Evolutionary conservation across 2,113 vertebrate genomes (phyloP).

Genomic region (Phodopus roborovskii): DNA sequence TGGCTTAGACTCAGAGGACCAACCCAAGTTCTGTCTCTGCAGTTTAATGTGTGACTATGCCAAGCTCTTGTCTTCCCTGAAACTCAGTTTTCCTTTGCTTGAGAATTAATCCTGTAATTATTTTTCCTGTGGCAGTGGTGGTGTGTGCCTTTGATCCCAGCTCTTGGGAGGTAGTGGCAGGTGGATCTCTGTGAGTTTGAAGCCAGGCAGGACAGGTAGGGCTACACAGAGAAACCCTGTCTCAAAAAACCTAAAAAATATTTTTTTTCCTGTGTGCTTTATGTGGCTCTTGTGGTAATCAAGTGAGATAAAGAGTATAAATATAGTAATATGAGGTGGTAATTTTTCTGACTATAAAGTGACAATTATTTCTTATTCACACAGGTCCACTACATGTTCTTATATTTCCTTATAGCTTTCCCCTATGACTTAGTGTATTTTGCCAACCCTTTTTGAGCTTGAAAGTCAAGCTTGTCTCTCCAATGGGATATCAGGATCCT

Average conservation of each 20-base stretch:
- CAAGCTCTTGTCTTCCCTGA: not conserved
- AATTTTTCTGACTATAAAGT: slow-evolving; percentile 33
- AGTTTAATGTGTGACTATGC: no score
- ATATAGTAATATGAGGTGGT: not conserved
- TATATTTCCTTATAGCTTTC: not conserved
- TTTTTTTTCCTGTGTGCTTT: not conserved
- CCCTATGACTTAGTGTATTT: not conserved
- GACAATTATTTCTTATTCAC: not conserved
- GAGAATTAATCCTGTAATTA: not conserved
- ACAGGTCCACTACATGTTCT: not conserved
- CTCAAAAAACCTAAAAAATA: not conserved
- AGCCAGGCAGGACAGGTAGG: not conserved
- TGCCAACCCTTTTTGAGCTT: not conserved
- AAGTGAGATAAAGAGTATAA: not conserved
- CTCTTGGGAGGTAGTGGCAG: not conserved
- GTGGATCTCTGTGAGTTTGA: not conserved
- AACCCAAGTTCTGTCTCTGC: not conserved
- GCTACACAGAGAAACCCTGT: not conserved
- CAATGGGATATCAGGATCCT: not conserved
- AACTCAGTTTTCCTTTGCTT: not conserved
- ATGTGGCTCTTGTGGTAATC: not conserved
- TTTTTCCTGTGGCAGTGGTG: not conserved
- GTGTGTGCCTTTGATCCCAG: not conserved
- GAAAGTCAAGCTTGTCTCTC: not conserved
- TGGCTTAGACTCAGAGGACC: not conserved